Evolutionary conservation across 2,888 invertebrate species (phyloP).

Genomic region (Baronia brevicornis): DNA sequence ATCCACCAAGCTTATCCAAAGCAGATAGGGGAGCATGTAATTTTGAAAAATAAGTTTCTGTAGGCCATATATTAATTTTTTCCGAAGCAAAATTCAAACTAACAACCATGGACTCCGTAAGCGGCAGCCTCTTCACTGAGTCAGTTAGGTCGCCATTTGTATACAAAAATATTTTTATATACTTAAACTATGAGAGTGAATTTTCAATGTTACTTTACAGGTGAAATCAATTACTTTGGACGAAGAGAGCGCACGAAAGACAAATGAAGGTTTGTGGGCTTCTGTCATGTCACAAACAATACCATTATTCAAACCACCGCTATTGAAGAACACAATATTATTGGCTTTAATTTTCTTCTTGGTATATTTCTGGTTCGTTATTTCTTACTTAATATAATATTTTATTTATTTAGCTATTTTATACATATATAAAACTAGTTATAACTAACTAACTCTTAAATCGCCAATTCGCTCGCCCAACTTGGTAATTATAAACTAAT

Average conservation of each 20-base stretch:
- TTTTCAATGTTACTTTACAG: constrained; percentile 24
- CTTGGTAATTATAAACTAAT: too few relatives aligned
- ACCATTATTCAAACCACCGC: constrained; percentile 67
- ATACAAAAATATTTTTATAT: not conserved
- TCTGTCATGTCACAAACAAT: constrained; percentile 57
- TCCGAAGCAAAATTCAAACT: too few relatives aligned
- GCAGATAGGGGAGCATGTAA: too few relatives aligned
- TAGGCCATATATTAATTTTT: too few relatives aligned
- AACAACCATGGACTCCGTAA: too few relatives aligned
- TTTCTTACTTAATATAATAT: too few relatives aligned
- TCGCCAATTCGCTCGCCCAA: too few relatives aligned
- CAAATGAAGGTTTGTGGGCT: constrained; percentile 30
- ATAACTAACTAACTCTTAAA: not conserved
- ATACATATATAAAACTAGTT: not conserved
- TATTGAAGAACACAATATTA: constrained; percentile 66
- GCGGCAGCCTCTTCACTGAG: too few relatives aligned
- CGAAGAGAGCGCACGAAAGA: constrained; percentile 27
- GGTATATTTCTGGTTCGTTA: constrained; percentile 60
- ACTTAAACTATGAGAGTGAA: not conserved
- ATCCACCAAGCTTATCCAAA: too few relatives aligned
- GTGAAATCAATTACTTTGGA: constrained; percentile 40
- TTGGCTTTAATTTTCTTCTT: constrained; percentile 70
- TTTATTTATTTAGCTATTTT: not conserved
- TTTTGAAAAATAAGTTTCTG: too few relatives aligned
- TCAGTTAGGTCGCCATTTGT: not conserved